Evolutionary conservation across 2,888 invertebrate genomes (phyloP).

Genomic region (Aleiodes testaceus): DNA sequence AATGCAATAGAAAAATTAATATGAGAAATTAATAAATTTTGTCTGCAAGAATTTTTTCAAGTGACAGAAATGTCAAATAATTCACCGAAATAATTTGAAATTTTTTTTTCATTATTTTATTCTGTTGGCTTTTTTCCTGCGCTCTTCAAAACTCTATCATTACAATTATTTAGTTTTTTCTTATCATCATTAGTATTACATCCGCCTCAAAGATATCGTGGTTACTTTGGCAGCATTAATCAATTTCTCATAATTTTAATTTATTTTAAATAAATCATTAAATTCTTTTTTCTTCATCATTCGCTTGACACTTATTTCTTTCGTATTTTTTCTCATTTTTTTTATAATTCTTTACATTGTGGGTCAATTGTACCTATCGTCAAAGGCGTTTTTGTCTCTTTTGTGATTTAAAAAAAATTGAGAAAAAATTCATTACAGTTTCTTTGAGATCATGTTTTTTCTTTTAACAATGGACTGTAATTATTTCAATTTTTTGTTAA

Average conservation of each 20-base stretch:
- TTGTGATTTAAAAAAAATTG: background rate
- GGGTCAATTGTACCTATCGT: constrained; percentile 15
- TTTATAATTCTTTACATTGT: constrained; percentile 47
- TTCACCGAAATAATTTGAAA: constrained; percentile 28
- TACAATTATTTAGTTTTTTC: constrained; percentile 53
- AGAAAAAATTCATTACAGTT: background rate
- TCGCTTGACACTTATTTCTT: background rate
- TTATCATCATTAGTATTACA: constrained; percentile 42
- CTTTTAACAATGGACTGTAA: background rate
- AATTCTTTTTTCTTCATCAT: constrained; percentile 51
- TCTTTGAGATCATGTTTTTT: too few relatives aligned
- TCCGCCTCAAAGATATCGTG: constrained; percentile 50
- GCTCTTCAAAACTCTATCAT: constrained; percentile 56
- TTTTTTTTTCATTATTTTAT: constrained; percentile 45
- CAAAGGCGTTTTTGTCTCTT: constrained; percentile 8
- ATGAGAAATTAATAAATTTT: background rate
- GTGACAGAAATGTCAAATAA: constrained; percentile 43
- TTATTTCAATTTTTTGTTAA: constrained; percentile 1
- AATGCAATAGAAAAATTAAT: background rate
- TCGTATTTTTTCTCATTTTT: constrained; percentile 6
- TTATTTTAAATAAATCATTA: constrained; percentile 64
- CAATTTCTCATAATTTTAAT: constrained; percentile 59
- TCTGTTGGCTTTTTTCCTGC: background rate
- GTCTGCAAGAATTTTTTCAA: constrained; percentile 50
- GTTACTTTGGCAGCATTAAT: constrained; percentile 64